These are phyloP conservation scores for Labrus mixtus DNA, from an alignment of 2,113 vertebrate species.

Conservation along the genomic window DNA sequence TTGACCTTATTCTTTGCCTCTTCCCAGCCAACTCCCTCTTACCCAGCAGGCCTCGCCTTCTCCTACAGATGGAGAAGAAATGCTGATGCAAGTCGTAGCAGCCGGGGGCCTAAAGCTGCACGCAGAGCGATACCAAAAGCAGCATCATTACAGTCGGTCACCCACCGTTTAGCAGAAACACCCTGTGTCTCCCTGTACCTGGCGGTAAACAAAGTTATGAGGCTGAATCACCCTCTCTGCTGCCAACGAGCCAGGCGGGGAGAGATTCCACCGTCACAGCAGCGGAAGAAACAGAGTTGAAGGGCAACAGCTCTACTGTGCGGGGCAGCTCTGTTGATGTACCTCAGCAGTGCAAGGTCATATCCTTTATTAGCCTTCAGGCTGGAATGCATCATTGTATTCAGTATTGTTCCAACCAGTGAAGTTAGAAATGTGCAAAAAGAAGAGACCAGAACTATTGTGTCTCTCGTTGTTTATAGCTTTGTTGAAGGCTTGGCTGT, in stretches of 20 bases:
- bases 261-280: neutral
- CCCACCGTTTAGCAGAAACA: constrained; percentile 62
- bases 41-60: constrained; percentile 28
- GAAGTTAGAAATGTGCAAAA: neutral
- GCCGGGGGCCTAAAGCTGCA: constrained; percentile 44
- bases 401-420: neutral
- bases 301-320: constrained; percentile 48
- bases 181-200: constrained; percentile 40
- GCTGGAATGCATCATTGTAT: neutral
- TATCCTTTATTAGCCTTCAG: constrained; percentile 7
- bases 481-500: neutral
- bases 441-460: neutral
- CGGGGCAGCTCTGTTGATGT: constrained; percentile 15
- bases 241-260: constrained; percentile 7
- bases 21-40: constrained; percentile 18
- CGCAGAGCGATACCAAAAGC: constrained; percentile 42
- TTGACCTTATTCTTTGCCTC: constrained; percentile 44
- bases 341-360: constrained; percentile 29
- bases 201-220: constrained; percentile 40
- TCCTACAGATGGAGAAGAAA: constrained; percentile 61
- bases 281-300: constrained; percentile 28
- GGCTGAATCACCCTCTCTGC: constrained; percentile 5
- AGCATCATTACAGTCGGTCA: constrained; percentile 68
- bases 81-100: constrained; percentile 55
- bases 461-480: too few relatives aligned